Percentiles rank a stretch among this genome's conserved stretches.
Conservation (phyloP, 2,888 invertebrate species). For the Sphaeridia pumilis region DNA sequence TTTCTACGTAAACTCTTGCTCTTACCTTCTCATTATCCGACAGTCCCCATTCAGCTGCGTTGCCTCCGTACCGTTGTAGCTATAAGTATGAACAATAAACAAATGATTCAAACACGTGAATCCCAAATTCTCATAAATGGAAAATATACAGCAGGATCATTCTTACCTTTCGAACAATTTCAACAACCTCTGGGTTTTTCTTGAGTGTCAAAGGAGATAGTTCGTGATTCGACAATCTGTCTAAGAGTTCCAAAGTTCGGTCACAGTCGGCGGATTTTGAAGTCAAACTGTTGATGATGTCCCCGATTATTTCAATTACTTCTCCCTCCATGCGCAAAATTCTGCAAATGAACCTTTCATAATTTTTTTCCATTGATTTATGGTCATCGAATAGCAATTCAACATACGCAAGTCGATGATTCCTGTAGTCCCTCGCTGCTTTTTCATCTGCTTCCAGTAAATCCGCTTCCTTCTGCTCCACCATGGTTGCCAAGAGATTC, state of each 20-base stretch:
- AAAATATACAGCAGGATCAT: too few relatives aligned
- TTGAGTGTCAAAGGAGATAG: slow-evolving; percentile 63
- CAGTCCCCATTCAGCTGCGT: slow-evolving; percentile 60
- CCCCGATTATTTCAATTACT: slow-evolving; percentile 35
- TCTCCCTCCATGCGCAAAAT: slow-evolving; percentile 32
- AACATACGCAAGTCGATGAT: slow-evolving; percentile 11
- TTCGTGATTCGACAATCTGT: slow-evolving; percentile 47
- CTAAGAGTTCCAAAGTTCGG: slow-evolving; percentile 56
- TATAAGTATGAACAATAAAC: too few relatives aligned
- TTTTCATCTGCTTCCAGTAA: slow-evolving; percentile 27
- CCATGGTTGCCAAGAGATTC: slow-evolving; percentile 51
- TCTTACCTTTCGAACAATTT: slow-evolving; percentile 57
- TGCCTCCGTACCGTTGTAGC: slow-evolving; percentile 80
- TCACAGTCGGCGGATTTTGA: slow-evolving; percentile 60
- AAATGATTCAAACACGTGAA: too few relatives aligned
- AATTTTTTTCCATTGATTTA: too few relatives aligned
- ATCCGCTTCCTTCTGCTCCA: slow-evolving; percentile 51
- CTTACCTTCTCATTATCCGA: slow-evolving; percentile 47
- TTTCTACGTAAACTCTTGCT: too few relatives aligned
- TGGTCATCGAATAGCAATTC: too few relatives aligned
- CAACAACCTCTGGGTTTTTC: slow-evolving; percentile 61
- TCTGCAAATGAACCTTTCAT: slow-evolving; percentile 11
- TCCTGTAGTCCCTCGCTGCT: slow-evolving; percentile 6
- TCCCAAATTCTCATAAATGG: slow-evolving; percentile 36
- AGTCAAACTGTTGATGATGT: slow-evolving; percentile 42